Evolutionary conservation across 2,113 vertebrate genomes (phyloP), one percentile per base, ranked within the genome.

Genomic region (Calonectris borealis): DNA sequence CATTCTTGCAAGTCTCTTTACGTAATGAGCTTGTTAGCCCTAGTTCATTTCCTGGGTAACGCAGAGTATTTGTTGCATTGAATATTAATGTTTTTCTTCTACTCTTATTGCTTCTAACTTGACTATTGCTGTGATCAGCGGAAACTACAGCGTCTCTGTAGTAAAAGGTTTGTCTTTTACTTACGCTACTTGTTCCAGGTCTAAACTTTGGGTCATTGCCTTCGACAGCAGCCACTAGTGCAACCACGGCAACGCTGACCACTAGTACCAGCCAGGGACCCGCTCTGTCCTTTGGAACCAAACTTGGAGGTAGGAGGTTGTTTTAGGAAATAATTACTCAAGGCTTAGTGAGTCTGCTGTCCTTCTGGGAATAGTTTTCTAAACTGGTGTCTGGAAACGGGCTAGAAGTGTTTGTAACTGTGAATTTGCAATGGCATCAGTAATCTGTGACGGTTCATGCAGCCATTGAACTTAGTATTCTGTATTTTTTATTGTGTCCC

Each of bases 261-360:
- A 10, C 94, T 4, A 71, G 42, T 20, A 34, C 96, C 29, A 84
- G 38, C 82, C 98, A 97, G 85, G 96, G 94, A 31, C 96, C 97
- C 20, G 64, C 97, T 7, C 98, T 99, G 72, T 40, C 95, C 66
- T 98, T 99, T 96, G 98, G 98, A 32, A 79, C 98, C 62, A 99
- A 99, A 95, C 97, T 98, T 14, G 97, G 98, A 96, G 98, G 98
- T 98, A 92, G 78, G 94, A 75, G 3, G 18, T 52, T 51, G 6
- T 40, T 61, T 20, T 4, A 3, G 61, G 13, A 70, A 34, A 5
- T 9, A 17, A 2, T 34, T 69, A 4, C 19, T 44, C 6, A 6
- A 22, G 34, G 3, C 4, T 18, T 11, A 3, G 26, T 42, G 38
- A 44, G 9, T 21, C 18, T 46, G 13, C 9, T n/a, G 15, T 20